phyloP scores from a whole-genome alignment of 64 coral and sea anemone species.

The Montipora efflorescens region DNA sequence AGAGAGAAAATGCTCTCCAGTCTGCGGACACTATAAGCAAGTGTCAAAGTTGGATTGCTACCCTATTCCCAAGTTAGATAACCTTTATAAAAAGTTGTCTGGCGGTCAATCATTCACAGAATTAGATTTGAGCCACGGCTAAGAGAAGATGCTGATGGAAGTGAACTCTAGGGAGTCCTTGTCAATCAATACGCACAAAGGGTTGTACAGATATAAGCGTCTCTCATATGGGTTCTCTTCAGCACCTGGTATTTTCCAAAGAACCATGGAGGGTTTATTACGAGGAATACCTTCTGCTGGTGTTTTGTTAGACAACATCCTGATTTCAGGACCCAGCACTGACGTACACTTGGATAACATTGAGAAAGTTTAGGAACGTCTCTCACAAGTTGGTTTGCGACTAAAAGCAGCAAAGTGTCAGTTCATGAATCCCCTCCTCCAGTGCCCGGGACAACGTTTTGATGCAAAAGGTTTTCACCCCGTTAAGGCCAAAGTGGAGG shows the following conservation, averaged over 20 bases:
- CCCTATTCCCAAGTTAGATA: background rate
- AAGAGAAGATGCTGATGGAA: background rate
- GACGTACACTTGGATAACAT: conserved; percentile 33
- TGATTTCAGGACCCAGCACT: background rate
- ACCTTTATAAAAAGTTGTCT: background rate
- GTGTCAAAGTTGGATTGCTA: background rate
- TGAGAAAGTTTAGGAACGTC: background rate
- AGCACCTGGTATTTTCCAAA: conserved; percentile 39
- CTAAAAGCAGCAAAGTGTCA: conserved; percentile 9
- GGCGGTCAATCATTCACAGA: background rate
- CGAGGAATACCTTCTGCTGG: conserved; percentile 1
- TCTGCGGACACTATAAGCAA: no score
- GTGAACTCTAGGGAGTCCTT: conserved; percentile 34
- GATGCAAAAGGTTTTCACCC: background rate
- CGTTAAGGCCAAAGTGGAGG: background rate
- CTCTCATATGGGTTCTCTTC: conserved; percentile 14
- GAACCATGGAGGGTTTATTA: conserved; percentile 32
- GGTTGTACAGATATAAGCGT: conserved; percentile 36
- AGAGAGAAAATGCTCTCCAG: no score
- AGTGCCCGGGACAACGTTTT: background rate
- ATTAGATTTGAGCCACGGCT: no score
- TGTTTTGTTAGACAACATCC: background rate
- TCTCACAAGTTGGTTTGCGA: conserved; percentile 38
- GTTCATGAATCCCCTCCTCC: conserved; percentile 3
- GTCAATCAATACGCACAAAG: conserved; percentile 54